These are phyloP conservation scores for Trachymyrmex septentrionalis DNA, from an alignment of 1,140 invertebrate species.

Conservation along the genomic window DNA sequence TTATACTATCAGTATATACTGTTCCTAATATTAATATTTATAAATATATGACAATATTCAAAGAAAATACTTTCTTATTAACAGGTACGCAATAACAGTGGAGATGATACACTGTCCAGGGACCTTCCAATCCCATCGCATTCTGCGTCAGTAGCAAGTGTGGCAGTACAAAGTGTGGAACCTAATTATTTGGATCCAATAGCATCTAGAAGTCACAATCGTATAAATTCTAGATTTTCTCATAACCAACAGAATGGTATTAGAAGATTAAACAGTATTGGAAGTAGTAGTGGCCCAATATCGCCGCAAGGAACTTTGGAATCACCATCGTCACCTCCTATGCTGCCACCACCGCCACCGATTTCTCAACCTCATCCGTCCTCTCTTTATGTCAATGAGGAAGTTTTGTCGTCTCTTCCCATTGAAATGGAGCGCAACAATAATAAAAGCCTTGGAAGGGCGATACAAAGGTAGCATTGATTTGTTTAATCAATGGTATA, in stretches of 20 bases:
- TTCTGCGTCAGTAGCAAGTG: conserved; percentile 79
- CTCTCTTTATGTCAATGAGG: conserved; percentile 84
- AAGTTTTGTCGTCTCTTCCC: conserved; percentile 79
- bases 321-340: conserved; percentile 82
- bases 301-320: conserved; percentile 87
- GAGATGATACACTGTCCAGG: conserved; percentile 83
- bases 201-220: conserved; percentile 80
- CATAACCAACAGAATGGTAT: conserved; percentile 86
- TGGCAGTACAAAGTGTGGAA: conserved; percentile 82
- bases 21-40: background rate
- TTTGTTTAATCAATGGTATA: background rate
- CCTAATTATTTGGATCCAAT: conserved; percentile 87
- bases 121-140: conserved; percentile 82
- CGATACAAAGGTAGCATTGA: conserved; percentile 81
- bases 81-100: conserved; percentile 84
- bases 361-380: conserved; percentile 81
- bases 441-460: conserved; percentile 82
- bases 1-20: background rate
- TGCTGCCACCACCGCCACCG: conserved; percentile 81
- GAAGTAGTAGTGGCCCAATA: conserved; percentile 87
- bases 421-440: conserved; percentile 84
- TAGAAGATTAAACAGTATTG: conserved; percentile 83
- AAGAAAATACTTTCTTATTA: conserved; percentile 11
- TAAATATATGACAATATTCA: conserved; percentile 1
- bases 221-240: conserved; percentile 77